Percentiles rank a stretch among this genome's conserved stretches.
Evolutionary conservation across 2,113 vertebrate genomes (phyloP).

Genomic region (Gnathonemus longibarbis): DNA sequence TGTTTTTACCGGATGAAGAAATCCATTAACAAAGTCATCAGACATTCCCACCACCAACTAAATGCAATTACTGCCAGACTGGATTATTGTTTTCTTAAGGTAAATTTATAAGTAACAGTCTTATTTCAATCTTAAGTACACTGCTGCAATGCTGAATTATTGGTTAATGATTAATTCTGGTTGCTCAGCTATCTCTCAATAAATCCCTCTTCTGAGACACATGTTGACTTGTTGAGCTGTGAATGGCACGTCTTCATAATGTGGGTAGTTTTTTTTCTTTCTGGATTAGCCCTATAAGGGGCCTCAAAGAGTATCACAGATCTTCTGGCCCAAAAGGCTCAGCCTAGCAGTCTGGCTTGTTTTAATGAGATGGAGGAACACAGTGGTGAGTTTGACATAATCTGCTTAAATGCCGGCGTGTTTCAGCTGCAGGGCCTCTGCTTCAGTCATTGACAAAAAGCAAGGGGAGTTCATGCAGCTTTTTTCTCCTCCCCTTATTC

Average conservation of each 20-base stretch:
- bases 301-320: not conserved
- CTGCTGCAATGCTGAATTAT: not conserved
- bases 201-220: not conserved
- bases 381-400: slow-evolving; percentile 33
- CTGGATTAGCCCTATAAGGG: not conserved
- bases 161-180: not conserved
- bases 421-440: slow-evolving; percentile 25
- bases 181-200: not conserved
- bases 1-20: not conserved
- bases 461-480: slow-evolving; percentile 5
- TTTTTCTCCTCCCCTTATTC: not conserved
- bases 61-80: slow-evolving; percentile 35
- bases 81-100: not conserved
- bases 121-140: not conserved
- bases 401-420: slow-evolving; percentile 38
- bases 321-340: slow-evolving; percentile 23
- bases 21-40: not conserved
- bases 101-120: not conserved
- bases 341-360: slow-evolving; percentile 22
- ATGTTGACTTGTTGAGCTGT: not conserved
- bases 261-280: not conserved
- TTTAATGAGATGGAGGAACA: slow-evolving; percentile 42
- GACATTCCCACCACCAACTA: not conserved
- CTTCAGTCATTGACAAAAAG: slow-evolving; percentile 25
- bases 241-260: not conserved